Base-by-base conservation (phyloP, 2,888 invertebrate genomes). In the Tetanocera ferruginea region DNA sequence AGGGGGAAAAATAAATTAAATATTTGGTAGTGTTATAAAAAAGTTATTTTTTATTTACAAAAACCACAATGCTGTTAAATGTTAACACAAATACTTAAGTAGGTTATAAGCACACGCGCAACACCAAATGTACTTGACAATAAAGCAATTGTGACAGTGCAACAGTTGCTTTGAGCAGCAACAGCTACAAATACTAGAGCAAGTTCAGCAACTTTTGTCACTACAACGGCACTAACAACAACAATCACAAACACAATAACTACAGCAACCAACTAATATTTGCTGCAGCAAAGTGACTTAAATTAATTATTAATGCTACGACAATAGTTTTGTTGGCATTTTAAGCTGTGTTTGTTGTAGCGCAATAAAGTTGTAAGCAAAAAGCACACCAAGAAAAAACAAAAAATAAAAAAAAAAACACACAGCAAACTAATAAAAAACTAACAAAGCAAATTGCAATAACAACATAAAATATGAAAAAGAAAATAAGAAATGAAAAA, bases 321-420 rank as follows among this genome's bases (percentile, higher is more conserved):
- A 64, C 31, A 31, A 31, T 31, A 64, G 25, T 64, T 31, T 17
- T 64, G 64, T 31, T 64, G 64, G 34, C 64, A 64, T 31, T 64
- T 64, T 64, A 28, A 64, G 64, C 64, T 31, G 31, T 31, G 8
- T 31, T 43, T 43, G 43, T 14, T 43, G 43, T 14, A 43, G 43
- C 43, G 43, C 43, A 43, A 43, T 43, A 43, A 11, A 43, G 43
- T 43, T 43, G 43, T 55, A 55, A 19, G 8, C 19, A 52, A 19
- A 52, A 52, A n/a, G 52, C 52, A 19, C n/a, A 55, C 49, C 6
- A 49, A 49, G 49, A 6, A 9, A 49, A 49, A 9, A 9, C 14
- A 9, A 49, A 6, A 23, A 19, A 55, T 19, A 55, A 23, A 19
- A 19, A 55, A 55, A 55, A n/a, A 19, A 55, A 55, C 6, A 52